Base-by-base conservation (phyloP, 2,888 invertebrate species). In the Iphiclides podalirius region DNA sequence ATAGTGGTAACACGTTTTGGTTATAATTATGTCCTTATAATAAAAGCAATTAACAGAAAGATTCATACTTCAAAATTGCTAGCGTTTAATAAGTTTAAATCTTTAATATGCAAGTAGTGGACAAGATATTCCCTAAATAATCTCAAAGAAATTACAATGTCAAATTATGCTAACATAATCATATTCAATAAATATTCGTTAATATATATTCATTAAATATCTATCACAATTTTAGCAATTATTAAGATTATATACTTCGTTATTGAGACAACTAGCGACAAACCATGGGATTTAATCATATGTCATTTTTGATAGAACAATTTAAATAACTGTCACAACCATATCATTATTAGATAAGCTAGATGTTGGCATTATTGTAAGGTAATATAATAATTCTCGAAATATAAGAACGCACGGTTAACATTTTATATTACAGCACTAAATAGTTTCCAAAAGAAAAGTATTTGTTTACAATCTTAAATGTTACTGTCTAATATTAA, bases 281-380 rank as follows among this genome's bases (percentile, higher is more conserved):
- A 20, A 6, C 3, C 6, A 20, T 3, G 9, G 26, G 1, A 28
- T 15, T 31, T 41, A 41, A 8, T 38, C 4, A n/a, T n/a, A 11
- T 23, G 39, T 11, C 26, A 13, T 41, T 6, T 40, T 13, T 41
- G 31, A 9, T 12, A 39, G 47, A 31, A 14, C 28, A 42, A 45
- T 42, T 42, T 42, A 47, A 47, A 43, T 39, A 44, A 63, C 63
- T 62, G 66, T 77, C 75, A 72, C 66, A 66, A 74, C 64, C 86
- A 86, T 86, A 86, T 86, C 86, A 86, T 79, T 59, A 64, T 75
- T 75, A 68, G 49, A 42, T 82, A 82, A 80, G 77, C 41, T 53
- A 80, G 77, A 40, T 53, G 55, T 43, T 58, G 42, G 54, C 42
- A 28, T 37, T 42, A 55, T 37, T 51, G 54, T 47, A 63, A 56